Percentiles rank a stretch among this genome's conserved stretches.
phyloP scores from a whole-genome alignment of 2,113 vertebrate genomes.

The Varanus salvator region DNA sequence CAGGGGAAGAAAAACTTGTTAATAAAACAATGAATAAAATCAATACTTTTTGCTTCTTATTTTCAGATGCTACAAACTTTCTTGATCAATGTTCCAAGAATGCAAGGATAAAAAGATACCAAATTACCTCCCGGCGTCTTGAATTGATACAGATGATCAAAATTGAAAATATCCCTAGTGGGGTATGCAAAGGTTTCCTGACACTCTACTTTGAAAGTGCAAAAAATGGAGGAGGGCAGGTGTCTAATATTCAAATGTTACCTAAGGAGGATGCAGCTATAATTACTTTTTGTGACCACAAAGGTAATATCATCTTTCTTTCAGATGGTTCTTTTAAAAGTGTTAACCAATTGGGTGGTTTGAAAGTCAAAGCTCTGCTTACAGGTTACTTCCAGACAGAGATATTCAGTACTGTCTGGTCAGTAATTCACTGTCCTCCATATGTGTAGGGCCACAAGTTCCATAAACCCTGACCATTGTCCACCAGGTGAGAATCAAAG shows the following conservation, averaged over 20 bases:
- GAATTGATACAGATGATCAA: slow-evolving; percentile 78
- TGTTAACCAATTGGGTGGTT: background rate
- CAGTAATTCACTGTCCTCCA: too few species aligned
- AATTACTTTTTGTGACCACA: slow-evolving; percentile 79
- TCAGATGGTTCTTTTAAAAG: slow-evolving; percentile 7
- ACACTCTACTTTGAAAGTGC: slow-evolving; percentile 81
- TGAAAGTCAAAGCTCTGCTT: background rate
- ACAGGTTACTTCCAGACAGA: background rate
- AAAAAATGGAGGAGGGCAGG: slow-evolving; percentile 63
- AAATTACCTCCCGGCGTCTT: slow-evolving; percentile 76
- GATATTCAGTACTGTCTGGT: background rate
- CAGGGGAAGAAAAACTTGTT: background rate
- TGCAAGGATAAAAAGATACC: slow-evolving; percentile 59
- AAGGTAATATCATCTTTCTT: slow-evolving; percentile 76
- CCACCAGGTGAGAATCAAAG: too few species aligned
- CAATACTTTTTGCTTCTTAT: slow-evolving; percentile 34
- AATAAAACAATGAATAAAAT: too few species aligned
- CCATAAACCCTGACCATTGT: too few species aligned
- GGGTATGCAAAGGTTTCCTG: slow-evolving; percentile 61
- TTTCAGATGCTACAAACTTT: slow-evolving; percentile 80
- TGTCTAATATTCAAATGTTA: slow-evolving; percentile 65
- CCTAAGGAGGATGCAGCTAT: slow-evolving; percentile 78
- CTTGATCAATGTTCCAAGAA: slow-evolving; percentile 70
- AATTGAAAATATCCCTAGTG: slow-evolving; percentile 78
- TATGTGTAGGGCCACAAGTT: too few species aligned